phyloP scores from a whole-genome alignment of 2,113 vertebrate species.

The Gymnobelideus leadbeateri region DNA sequence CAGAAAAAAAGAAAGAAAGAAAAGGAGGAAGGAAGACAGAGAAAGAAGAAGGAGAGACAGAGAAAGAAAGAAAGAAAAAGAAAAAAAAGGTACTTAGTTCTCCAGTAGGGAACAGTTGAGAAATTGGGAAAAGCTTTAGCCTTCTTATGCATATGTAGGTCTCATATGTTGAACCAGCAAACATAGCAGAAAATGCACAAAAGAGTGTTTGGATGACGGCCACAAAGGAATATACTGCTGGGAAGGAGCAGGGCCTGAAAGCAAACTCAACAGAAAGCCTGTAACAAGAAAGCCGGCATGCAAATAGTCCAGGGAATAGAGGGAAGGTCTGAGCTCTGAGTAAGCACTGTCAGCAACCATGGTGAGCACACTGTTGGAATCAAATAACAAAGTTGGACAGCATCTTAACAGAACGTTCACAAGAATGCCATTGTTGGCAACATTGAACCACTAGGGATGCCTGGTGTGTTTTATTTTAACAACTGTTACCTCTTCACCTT shows the following conservation, averaged over 20 bases:
- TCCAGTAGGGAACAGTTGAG: background rate
- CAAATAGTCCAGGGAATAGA: background rate
- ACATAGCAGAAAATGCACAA: background rate
- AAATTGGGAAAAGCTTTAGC: background rate
- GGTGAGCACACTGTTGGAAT: background rate
- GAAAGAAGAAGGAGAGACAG: no score
- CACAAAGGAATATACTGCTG: conserved; percentile 52
- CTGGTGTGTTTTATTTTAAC: background rate
- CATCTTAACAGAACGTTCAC: background rate
- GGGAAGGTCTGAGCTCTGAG: background rate
- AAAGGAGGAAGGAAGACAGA: conserved; percentile 18
- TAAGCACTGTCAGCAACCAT: rapidly evolving
- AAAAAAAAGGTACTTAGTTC: conserved; percentile 50
- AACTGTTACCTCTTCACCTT: background rate
- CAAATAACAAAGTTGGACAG: background rate
- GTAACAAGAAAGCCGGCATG: background rate
- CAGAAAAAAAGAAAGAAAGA: conserved; percentile 26
- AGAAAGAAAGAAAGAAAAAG: background rate
- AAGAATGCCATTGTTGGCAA: rapidly evolving
- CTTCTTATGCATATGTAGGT: conserved; percentile 26
- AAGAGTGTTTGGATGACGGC: conserved; percentile 38
- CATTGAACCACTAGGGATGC: background rate
- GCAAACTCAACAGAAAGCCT: conserved; percentile 61
- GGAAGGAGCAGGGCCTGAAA: conserved; percentile 61
- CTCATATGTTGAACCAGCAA: conserved; percentile 63